Percentiles rank a stretch among this genome's conserved stretches.
These are phyloP conservation scores for Datnioides undecimradiatus DNA, from an alignment of 2,113 vertebrate genomes.

Conservation along the genomic window DNA sequence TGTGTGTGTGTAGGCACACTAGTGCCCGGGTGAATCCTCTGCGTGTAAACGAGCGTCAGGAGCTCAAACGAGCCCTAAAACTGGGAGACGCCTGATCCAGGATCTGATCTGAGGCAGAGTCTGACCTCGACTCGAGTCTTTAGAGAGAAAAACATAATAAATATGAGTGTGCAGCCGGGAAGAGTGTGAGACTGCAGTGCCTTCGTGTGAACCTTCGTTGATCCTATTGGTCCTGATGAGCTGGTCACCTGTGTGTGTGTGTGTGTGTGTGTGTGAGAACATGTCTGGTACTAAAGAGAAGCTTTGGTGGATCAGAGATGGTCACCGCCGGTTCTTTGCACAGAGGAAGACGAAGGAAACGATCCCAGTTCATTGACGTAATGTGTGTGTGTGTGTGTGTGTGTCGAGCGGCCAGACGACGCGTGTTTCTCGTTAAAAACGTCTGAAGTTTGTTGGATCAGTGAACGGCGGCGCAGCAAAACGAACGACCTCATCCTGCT, in stretches of 20 bases:
- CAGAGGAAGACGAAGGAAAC: not conserved
- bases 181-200: not conserved
- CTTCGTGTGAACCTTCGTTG: too few relatives aligned
- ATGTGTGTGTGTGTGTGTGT: too few relatives aligned
- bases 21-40: conserved; percentile 6
- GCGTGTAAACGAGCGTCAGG: not conserved
- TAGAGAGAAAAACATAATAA: not conserved
- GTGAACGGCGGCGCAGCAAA: too few relatives aligned
- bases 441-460: too few relatives aligned
- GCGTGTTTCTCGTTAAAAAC: too few relatives aligned
- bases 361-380: not conserved
- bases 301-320: conserved; percentile 47
- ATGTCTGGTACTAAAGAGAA: not conserved
- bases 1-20: not conserved
- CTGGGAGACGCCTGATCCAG: too few relatives aligned
- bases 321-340: conserved; percentile 22
- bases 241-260: too few relatives aligned
- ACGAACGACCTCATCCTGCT: not conserved
- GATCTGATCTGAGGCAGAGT: not conserved
- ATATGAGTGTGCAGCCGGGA: not conserved
- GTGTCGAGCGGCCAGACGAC: too few relatives aligned
- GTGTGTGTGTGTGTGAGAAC: too few relatives aligned
- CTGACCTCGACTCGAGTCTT: not conserved
- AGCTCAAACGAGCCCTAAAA: not conserved
- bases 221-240: too few relatives aligned